phyloP scores from a whole-genome alignment of 2,888 invertebrate genomes.

The Rotaria macrura region DNA sequence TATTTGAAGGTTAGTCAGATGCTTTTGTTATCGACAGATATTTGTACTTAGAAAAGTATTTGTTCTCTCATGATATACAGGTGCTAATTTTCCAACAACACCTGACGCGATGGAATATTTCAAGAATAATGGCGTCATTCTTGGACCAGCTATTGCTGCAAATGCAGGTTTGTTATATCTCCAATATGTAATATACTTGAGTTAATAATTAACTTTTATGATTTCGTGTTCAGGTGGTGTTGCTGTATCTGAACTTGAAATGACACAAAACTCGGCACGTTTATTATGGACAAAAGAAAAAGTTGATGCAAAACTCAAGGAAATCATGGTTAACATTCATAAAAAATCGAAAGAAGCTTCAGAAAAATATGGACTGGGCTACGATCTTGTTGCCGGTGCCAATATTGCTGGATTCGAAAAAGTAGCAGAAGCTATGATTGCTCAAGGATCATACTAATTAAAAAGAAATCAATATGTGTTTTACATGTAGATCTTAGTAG shows the following conservation, averaged over 20 bases:
- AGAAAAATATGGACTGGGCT: not conserved
- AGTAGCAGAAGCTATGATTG: constrained; percentile 2
- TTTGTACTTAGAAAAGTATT: no score
- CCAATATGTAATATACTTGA: not conserved
- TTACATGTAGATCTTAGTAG: not conserved
- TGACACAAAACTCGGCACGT: not conserved
- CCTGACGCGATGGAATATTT: not conserved
- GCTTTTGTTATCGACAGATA: not conserved
- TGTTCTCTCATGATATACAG: not conserved
- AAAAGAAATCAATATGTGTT: not conserved
- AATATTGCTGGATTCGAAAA: constrained; percentile 22
- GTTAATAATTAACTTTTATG: no score
- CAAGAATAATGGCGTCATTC: not conserved
- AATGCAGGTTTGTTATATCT: not conserved
- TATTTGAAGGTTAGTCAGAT: not conserved
- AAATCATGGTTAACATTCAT: constrained; percentile 18
- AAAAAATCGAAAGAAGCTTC: not conserved
- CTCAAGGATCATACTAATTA: constrained; percentile 1
- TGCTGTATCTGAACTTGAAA: constrained; percentile 7
- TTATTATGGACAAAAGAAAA: constrained; percentile 20
- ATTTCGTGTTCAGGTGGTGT: not conserved
- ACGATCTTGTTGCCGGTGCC: constrained; percentile 19
- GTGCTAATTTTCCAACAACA: constrained; percentile 7
- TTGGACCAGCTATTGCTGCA: not conserved
- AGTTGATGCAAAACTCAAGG: constrained; percentile 3